Evolutionary conservation across 2,888 invertebrate species (phyloP), one percentile per base, ranked within the genome.

Genomic region (Amphiduros pacificus): DNA sequence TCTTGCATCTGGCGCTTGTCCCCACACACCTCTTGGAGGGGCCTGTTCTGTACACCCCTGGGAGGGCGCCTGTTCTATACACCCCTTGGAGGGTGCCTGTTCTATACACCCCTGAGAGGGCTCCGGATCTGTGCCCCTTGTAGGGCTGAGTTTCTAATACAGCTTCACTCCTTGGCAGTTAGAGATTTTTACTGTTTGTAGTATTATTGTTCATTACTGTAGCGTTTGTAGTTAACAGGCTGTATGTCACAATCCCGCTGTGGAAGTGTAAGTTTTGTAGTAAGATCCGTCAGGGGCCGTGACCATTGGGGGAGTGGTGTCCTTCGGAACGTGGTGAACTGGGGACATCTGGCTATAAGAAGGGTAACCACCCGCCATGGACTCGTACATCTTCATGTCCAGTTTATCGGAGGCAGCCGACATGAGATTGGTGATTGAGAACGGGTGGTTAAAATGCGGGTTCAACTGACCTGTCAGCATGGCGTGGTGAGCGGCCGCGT

Each of bases 351-450:
- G 59, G 40, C 61, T 52, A 44, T 61, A 61, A n/a, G 58, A 50
- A n/a, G 60, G 53, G 56, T 77, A 76, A 60, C 72, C 73, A 22
- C 69, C 69, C 60, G 75, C 74, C 75, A 76, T 73, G 31, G 67
- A 63, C 64, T 77, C 93, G 85, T 94, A 94, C 91, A 94, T 92
- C 85, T 93, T 94, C 74, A 93, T 89, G 84, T 94, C 94, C 70
- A 92, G 87, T 84, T 93, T 93, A 82, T 92, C 92, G 57, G 76
- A 76, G 26, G 78, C 59, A 2, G 90, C 88, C 53, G 59, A 94
- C 68, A 96, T 87, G 80, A 96, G 87, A 83, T 94, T 90, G 76
- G 92, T 94, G 84, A 96, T 96, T 82, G 93, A 93, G 86, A 96
- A 96, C 27, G 95, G 95, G 81, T 94, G 94, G 88, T 91, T 82